Conservation (phyloP, 2,888 invertebrate species). For the Tolmerus cingulatus region DNA sequence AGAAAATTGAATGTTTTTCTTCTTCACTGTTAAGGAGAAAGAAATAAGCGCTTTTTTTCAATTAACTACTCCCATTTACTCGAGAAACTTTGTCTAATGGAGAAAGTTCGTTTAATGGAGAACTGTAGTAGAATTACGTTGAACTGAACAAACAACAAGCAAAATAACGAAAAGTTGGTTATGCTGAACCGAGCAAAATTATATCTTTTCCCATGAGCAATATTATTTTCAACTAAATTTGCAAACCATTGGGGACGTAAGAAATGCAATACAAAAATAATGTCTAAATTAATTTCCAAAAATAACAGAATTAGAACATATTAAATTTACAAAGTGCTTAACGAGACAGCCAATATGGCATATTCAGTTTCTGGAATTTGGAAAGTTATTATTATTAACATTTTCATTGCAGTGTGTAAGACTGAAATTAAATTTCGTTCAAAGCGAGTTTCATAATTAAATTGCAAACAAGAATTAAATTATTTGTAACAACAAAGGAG, state of each 20-base stretch:
- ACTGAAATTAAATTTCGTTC: too few species aligned
- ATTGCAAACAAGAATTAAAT: too few species aligned
- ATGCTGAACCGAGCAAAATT: neutral
- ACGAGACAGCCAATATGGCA: neutral
- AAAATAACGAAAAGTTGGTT: neutral
- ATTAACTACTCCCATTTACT: neutral
- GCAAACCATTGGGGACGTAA: neutral
- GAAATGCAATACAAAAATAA: neutral
- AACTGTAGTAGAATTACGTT: neutral
- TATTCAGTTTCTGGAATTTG: too few species aligned
- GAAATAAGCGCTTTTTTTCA: neutral
- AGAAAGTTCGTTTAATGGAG: neutral
- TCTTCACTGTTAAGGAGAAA: neutral
- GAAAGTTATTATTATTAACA: too few species aligned
- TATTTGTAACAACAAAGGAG: too few species aligned
- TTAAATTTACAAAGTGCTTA: neutral
- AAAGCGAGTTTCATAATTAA: too few species aligned
- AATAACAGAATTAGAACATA: neutral
- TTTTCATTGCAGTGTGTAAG: too few species aligned
- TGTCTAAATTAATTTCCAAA: neutral
- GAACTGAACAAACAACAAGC: neutral
- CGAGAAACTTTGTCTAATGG: neutral
- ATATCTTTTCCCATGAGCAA: neutral
- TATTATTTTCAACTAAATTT: neutral
- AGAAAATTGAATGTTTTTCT: neutral